Evolutionary conservation across 2,797 vertebrate genomes (phyloP).

Genomic region (Antennarius maculatus): DNA sequence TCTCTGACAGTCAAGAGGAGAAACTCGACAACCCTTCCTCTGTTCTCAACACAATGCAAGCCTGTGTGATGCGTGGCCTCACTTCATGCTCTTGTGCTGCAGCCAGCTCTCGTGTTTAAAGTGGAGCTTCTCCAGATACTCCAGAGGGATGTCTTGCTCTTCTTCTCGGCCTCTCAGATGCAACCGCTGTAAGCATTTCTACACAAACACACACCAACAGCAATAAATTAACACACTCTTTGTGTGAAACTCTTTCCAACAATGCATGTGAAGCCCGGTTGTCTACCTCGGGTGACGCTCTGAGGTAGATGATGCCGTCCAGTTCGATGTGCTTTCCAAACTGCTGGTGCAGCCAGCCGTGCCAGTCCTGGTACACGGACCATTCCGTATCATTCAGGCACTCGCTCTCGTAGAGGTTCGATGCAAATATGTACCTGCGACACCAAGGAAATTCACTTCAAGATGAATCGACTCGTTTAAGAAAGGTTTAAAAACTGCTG

Average conservation of each 20-base stretch:
- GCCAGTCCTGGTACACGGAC: conserved; percentile 95
- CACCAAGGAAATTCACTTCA: not conserved
- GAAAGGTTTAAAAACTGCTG: too few species aligned
- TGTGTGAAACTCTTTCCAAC: not conserved
- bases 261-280: not conserved
- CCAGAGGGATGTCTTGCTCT: conserved; percentile 91
- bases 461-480: too few species aligned
- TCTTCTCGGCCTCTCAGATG: conserved; percentile 88
- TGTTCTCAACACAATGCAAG: not conserved
- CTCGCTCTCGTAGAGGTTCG: conserved; percentile 91
- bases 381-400: conserved; percentile 94
- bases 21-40: not conserved
- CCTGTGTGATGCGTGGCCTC: conserved; percentile 38
- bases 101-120: conserved; percentile 95
- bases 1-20: not conserved
- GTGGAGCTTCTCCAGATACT: conserved; percentile 94
- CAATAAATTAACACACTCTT: not conserved
- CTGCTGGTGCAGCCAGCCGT: conserved; percentile 87
- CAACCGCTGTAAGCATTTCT: conserved; percentile 91
- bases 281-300: conserved; percentile 89
- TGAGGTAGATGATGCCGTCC: conserved; percentile 94
- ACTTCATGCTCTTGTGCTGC: conserved; percentile 89
- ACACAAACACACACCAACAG: not conserved
- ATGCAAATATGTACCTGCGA: conserved; percentile 91
- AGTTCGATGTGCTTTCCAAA: conserved; percentile 87